phyloP scores from a whole-genome alignment of 1,140 invertebrate genomes.

The Leptinotarsa defecta region DNA sequence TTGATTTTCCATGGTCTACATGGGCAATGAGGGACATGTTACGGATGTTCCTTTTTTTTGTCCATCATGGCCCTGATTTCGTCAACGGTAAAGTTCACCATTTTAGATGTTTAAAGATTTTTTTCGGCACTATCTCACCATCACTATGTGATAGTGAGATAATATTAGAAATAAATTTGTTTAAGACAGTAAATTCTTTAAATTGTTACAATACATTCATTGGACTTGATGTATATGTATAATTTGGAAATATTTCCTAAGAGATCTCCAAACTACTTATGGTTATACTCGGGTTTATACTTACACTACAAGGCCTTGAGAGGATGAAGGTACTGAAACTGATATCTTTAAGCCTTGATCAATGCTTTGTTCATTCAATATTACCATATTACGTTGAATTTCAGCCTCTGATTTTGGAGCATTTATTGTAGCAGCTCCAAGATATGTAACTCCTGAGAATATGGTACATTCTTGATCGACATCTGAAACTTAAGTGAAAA shows the following conservation, averaged over 20 bases:
- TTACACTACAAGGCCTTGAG: slow-evolving; percentile 81
- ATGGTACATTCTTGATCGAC: slow-evolving; percentile 86
- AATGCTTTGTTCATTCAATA: slow-evolving; percentile 77
- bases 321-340: slow-evolving; percentile 88
- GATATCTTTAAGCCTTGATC: slow-evolving; percentile 85
- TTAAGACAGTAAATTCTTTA: too few species aligned
- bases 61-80: slow-evolving; percentile 99
- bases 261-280: too few species aligned
- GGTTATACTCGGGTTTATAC: slow-evolving; percentile 39
- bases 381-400: slow-evolving; percentile 92
- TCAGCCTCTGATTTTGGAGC: slow-evolving; percentile 93
- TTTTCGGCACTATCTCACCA: too few species aligned
- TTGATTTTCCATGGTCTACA: slow-evolving; percentile 99
- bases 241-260: too few species aligned
- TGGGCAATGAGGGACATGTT: slow-evolving; percentile 99
- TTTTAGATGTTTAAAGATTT: too few species aligned
- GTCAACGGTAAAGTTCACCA: slow-evolving; percentile 99
- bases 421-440: slow-evolving; percentile 91
- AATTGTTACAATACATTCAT: too few species aligned
- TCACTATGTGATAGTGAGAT: too few species aligned
- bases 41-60: slow-evolving; percentile 98
- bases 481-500: slow-evolving; percentile 64
- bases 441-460: slow-evolving; percentile 92
- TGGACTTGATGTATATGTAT: too few species aligned
- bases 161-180: too few species aligned